Evolutionary conservation across 2,888 invertebrate species (phyloP), one percentile per base, ranked within the genome.

Genomic region (Trilocha varians): DNA sequence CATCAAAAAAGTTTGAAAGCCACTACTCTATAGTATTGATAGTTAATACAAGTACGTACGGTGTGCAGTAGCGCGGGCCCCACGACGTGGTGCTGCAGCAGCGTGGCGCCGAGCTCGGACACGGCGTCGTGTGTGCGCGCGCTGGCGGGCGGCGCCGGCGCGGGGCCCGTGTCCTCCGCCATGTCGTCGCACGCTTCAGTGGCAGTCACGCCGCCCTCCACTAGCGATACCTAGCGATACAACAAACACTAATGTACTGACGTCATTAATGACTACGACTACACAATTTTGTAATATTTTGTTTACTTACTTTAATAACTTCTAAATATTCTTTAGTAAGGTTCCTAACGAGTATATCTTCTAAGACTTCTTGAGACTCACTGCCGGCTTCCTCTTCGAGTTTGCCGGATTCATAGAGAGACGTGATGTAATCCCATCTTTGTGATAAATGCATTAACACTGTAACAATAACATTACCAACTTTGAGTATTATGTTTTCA

Each of bases 241-340:
- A 41, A 16, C 16, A 32, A 15, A 35, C 9, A 41, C 16, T 11
- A 25, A 8, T 17, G 5, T 1, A 37, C 3, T 9, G 5, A 37
- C 13, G 14, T 9, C 8, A 25, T 34, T n/a, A n/a, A n/a, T n/a
- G n/a, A n/a, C n/a, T n/a, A 3, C 18, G 8, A 18, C 4, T 18
- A 18, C 8, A 18, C 18, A 18, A 18, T 18, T 5, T 18, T 5
- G 18, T 5, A 18, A 18, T 18, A 18, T 0, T 16, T 17, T 13
- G 33, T 33, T 8, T 6, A 44, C 50, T 46, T 45, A 89, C 89
- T 79, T 91, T 91, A 16, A 97, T 72, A 1, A 97, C 89, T 55
- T 96, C 96, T 16, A 97, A 77, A 65, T 97, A 95, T 70, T 97
- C 97, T 45, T 96, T 88, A 0, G 96, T 95, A 42, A 97, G 78